Conservation (phyloP, 1,140 invertebrate genomes). For the Papilio polyxenes region DNA sequence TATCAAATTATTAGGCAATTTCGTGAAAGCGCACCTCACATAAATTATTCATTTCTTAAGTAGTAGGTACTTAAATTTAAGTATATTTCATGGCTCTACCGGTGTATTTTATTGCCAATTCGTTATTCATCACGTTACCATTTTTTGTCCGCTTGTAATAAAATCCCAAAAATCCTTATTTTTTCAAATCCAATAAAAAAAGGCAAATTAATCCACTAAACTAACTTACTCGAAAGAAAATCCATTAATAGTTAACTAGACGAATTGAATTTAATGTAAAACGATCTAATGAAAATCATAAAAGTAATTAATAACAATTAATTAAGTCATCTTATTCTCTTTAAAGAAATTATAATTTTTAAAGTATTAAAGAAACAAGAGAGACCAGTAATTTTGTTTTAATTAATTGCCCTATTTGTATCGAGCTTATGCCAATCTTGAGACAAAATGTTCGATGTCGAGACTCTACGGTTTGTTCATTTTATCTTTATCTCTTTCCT, state of each 20-base stretch:
- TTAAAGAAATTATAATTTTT: background rate
- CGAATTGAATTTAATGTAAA: background rate
- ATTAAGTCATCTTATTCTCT: background rate
- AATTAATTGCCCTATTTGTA: conserved; percentile 34
- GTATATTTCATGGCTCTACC: conserved; percentile 15
- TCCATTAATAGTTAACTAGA: background rate
- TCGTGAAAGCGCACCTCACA: conserved; percentile 17
- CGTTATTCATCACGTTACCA: conserved; percentile 12
- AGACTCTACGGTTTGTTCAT: conserved; percentile 23
- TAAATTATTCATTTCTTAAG: conserved; percentile 27
- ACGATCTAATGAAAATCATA: background rate
- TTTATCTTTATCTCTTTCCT: conserved; percentile 26
- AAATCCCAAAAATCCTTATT: background rate
- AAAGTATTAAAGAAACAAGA: background rate
- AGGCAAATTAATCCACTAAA: background rate
- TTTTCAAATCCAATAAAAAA: background rate
- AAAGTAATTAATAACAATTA: conserved; percentile 16
- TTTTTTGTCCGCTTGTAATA: conserved; percentile 1
- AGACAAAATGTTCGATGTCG: conserved; percentile 23
- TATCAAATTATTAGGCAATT: conserved; percentile 21
- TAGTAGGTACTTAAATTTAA: conserved; percentile 16
- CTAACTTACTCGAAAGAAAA: background rate
- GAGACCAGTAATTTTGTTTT: conserved; percentile 18
- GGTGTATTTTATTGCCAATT: background rate
- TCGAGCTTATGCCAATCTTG: conserved; percentile 13